A percentile compares a stretch with the other conserved stretches of the same genome.
Evolutionary conservation across 2,797 vertebrate genomes (phyloP).

Genomic region (Thaleichthys pacificus): DNA sequence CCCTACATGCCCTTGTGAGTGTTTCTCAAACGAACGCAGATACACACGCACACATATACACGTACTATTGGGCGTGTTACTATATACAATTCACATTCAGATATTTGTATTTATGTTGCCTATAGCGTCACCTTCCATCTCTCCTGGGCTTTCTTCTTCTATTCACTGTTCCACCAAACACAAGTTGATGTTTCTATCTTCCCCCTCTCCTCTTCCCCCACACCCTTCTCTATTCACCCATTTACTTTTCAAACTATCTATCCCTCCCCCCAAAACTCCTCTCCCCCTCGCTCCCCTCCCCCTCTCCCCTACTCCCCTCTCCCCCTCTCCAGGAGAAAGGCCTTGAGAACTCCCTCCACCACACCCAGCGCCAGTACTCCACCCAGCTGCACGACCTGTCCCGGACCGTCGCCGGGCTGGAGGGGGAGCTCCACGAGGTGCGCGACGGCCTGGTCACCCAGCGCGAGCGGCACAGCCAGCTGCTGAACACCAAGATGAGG

Average conservation of each 20-base stretch:
- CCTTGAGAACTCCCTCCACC: conserved; percentile 83
- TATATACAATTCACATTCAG: not conserved
- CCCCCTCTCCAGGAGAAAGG: conserved; percentile 82
- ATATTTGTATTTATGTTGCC: not conserved
- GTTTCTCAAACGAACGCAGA: not conserved
- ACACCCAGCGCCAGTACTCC: conserved; percentile 85
- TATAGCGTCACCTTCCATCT: not conserved
- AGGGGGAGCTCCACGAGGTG: conserved; percentile 86
- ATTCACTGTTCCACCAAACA: not conserved
- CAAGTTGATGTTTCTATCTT: too few species aligned
- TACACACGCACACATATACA: not conserved
- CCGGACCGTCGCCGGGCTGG: conserved; percentile 81
- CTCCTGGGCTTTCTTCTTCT: not conserved
- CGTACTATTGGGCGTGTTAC: not conserved
- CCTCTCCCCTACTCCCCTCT: not conserved
- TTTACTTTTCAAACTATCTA: too few species aligned
- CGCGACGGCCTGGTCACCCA: conserved; percentile 84
- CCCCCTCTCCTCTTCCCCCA: not conserved
- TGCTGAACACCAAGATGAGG: conserved; percentile 94
- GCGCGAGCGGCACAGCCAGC: conserved; percentile 83
- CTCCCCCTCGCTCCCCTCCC: not conserved
- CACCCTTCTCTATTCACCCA: too few species aligned
- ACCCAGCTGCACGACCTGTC: conserved; percentile 85
- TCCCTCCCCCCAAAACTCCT: not conserved
- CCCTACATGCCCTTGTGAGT: conserved; percentile 89